Evolutionary conservation across 2,113 vertebrate genomes (phyloP), one percentile per base, ranked within the genome.

Genomic region (Oryctolagus cuniculus): DNA sequence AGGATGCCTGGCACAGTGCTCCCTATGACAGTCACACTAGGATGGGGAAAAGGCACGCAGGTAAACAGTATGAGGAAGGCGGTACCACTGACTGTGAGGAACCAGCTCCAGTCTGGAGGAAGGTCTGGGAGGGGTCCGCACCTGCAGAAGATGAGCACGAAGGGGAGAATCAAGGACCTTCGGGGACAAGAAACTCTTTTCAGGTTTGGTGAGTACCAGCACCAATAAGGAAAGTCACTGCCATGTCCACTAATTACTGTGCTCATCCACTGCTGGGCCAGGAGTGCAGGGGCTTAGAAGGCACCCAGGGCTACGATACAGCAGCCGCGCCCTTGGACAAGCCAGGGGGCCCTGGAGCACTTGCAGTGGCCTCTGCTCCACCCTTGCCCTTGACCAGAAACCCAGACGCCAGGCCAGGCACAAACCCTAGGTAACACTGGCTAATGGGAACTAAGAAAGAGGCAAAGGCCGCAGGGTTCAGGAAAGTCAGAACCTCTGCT

Each of bases 241-340:
- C 8, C 31, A 16, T 0, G 3, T 3, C 6, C 36, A 22, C 67
- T 2, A 3, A 4, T 31, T 22, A 53, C 13, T 67, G 29, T 2
- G 9, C 7, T 34, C 19, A 24, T 10, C 58, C 64, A 31, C 5
- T 25, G 64, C 80, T 49, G 5, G 7, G 22, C 12, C 16, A 44
- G 69, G 24, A 25, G 13, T 44, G 22, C 53, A 24, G 63, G n/a
- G 86, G 12, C 78, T 31, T 3, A 13, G 34, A 61, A 85, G 19
- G 21, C 27, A 72, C 49, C 55, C 22, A 22, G 31, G 51, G n/a
- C 66, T 61, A 19, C 21, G 77, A 75, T 0, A 24, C 34, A 51
- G 53, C 1, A 0, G 4, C 55, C 24, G 4, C 0, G 5, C 24
- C 27, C n/a, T 24, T 21, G 64, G 69, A 16, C 11, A 77, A 67